Percentiles rank a stretch among this genome's conserved stretches.
Conservation (phyloP, 2,797 vertebrate species). For the Melanotaenia pygmaea region DNA sequence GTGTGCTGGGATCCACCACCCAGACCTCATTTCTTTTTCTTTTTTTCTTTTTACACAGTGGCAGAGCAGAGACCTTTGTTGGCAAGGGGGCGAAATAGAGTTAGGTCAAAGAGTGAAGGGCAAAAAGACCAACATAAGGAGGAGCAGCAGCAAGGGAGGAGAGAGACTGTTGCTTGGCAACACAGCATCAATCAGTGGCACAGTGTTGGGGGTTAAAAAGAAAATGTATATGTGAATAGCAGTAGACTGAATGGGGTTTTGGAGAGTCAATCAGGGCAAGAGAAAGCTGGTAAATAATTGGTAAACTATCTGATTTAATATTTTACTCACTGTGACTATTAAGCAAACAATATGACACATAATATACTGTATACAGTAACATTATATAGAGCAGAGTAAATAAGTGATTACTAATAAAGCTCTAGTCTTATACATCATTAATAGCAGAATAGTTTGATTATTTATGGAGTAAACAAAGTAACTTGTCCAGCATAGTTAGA, state of each 20-base stretch:
- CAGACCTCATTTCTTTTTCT: not conserved
- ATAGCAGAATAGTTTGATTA: not conserved
- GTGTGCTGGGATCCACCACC: constrained; percentile 9
- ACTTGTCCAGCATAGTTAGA: not conserved
- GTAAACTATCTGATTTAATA: not conserved
- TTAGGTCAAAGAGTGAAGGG: constrained; percentile 59
- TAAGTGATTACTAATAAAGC: not conserved
- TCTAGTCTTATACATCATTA: not conserved
- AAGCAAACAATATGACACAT: not conserved
- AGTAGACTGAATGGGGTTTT: constrained; percentile 33
- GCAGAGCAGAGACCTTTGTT: constrained; percentile 42
- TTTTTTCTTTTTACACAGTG: not conserved
- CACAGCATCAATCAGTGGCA: constrained; percentile 58
- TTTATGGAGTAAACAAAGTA: not conserved
- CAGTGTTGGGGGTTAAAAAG: constrained; percentile 35
- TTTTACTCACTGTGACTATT: not conserved
- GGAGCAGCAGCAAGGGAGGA: constrained; percentile 43
- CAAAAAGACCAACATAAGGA: constrained; percentile 28
- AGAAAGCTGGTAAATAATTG: constrained; percentile 9
- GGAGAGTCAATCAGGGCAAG: constrained; percentile 1
- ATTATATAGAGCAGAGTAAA: too few relatives aligned
- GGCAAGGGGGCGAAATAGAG: constrained; percentile 20
- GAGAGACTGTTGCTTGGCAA: constrained; percentile 78
- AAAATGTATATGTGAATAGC: constrained; percentile 29
- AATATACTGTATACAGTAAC: too few relatives aligned